Conservation (phyloP, 2,888 invertebrate species). For the Trissolcus japonicus region DNA sequence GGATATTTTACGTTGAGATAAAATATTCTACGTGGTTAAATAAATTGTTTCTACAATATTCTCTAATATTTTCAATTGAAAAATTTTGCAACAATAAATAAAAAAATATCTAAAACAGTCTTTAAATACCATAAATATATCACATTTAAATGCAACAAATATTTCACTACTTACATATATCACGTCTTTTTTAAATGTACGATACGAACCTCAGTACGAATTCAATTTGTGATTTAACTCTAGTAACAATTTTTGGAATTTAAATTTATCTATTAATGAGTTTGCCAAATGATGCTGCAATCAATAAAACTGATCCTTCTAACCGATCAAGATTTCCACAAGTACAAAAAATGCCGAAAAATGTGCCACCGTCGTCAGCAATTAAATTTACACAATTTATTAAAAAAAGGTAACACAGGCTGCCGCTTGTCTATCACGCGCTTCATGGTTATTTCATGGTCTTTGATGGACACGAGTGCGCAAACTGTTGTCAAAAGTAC, state of each 20-base stretch:
- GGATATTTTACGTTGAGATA: conserved; percentile 14
- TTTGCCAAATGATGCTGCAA: too few species aligned
- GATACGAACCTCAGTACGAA: conserved; percentile 14
- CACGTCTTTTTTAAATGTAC: conserved; percentile 17
- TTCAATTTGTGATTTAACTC: conserved; percentile 26
- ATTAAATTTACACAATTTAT: conserved; percentile 22
- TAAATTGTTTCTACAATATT: conserved; percentile 5
- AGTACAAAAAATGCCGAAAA: conserved; percentile 15
- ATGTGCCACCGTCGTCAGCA: conserved; percentile 17
- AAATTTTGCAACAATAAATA: conserved; percentile 27
- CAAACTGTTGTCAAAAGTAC: conserved; percentile 60
- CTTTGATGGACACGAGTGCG: conserved; percentile 42
- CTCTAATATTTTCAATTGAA: neutral
- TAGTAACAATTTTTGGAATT: too few species aligned
- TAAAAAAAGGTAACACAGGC: conserved; percentile 26
- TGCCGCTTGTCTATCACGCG: conserved; percentile 31
- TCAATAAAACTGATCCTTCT: conserved; percentile 16
- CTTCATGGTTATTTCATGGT: conserved; percentile 27
- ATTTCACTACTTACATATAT: conserved; percentile 27
- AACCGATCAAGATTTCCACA: conserved; percentile 5
- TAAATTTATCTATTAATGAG: too few species aligned
- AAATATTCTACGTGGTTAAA: conserved; percentile 25
- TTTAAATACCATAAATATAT: conserved; percentile 17
- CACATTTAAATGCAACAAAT: conserved; percentile 36
- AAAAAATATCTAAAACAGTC: conserved; percentile 35